A percentile compares a stretch with the other conserved stretches of the same genome.
phyloP scores from a whole-genome alignment of 2,797 vertebrate genomes.

The Caiman crocodilus region DNA sequence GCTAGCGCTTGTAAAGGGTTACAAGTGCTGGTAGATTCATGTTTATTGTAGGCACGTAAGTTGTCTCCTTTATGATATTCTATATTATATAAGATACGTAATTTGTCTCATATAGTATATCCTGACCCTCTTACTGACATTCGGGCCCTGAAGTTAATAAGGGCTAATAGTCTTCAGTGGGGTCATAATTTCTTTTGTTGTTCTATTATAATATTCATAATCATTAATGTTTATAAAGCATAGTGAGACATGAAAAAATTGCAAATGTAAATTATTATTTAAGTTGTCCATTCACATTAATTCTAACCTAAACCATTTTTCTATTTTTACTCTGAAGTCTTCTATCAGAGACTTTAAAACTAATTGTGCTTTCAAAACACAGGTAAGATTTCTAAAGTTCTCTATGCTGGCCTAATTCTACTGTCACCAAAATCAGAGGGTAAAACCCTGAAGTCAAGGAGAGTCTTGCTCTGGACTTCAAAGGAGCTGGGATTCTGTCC shows the following conservation, averaged over 20 bases:
- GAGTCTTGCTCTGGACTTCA: neutral
- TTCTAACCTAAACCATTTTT: constrained; percentile 18
- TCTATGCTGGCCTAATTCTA: constrained; percentile 2
- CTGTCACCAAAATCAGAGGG: neutral
- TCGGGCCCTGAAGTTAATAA: neutral
- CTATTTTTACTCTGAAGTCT: constrained; percentile 13
- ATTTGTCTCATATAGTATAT: no score
- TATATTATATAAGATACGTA: no score
- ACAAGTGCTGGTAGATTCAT: neutral
- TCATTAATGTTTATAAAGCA: neutral
- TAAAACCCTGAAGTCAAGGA: neutral
- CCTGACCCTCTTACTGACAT: neutral
- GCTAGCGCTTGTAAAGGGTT: fast-evolving
- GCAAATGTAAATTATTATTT: neutral
- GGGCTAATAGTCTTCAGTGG: no score
- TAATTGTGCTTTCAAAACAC: neutral
- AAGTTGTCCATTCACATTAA: constrained; percentile 14
- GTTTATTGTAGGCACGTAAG: neutral
- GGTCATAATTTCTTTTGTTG: no score
- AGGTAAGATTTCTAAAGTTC: neutral
- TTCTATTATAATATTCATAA: no score
- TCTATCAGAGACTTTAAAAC: neutral
- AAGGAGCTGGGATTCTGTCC: fast-evolving
- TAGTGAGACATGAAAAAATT: neutral
- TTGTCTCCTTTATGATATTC: neutral